These are phyloP conservation scores for Callorhinus ursinus DNA, from an alignment of 2,113 vertebrate species.

Conservation along the genomic window DNA sequence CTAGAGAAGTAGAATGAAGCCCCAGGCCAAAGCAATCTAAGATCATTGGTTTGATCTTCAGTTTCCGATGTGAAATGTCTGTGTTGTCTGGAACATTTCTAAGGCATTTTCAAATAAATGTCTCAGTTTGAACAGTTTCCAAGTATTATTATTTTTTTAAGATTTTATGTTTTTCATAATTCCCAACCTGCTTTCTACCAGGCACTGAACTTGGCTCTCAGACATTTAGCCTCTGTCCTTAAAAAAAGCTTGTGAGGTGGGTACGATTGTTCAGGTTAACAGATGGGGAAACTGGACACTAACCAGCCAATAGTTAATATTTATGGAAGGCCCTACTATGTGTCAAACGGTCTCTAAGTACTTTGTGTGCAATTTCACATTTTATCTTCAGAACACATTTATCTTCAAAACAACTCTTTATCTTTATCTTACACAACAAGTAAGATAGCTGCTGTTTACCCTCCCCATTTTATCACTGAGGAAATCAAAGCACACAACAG, in stretches of 20 bases:
- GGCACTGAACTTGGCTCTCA: background rate
- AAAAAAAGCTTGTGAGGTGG: background rate
- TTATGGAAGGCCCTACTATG: background rate
- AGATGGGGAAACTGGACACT: background rate
- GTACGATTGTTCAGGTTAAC: background rate
- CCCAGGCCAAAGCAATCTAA: background rate
- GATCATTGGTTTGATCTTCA: background rate
- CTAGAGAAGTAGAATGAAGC: background rate
- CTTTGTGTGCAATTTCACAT: background rate
- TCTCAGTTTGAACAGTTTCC: background rate
- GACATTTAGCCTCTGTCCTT: background rate
- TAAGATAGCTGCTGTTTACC: background rate
- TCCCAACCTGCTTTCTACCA: background rate
- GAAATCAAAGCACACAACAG: background rate
- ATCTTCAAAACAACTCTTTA: no score
- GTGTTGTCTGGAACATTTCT: background rate
- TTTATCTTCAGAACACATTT: background rate
- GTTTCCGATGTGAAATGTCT: background rate
- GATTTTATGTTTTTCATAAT: background rate
- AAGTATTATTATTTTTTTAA: background rate
- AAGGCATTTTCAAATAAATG: background rate
- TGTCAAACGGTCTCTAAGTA: background rate
- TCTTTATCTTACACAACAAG: no score
- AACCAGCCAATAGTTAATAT: background rate
- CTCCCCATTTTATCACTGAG: background rate